Evolutionary conservation across 1,140 invertebrate genomes (phyloP).

Genomic region (Asobara japonica): DNA sequence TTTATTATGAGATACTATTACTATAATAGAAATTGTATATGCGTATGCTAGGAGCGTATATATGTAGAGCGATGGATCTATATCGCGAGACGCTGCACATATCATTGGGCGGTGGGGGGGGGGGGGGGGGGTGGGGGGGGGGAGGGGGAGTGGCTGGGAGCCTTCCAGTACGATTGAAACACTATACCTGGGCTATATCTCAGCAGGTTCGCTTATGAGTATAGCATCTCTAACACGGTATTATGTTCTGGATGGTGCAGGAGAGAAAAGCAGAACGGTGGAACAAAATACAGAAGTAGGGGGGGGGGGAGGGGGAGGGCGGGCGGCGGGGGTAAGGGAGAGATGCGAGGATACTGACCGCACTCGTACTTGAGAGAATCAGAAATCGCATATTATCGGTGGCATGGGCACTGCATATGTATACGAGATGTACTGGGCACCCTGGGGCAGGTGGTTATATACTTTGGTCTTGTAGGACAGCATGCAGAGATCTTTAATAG

Average conservation of each 20-base stretch:
- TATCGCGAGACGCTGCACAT: constrained; percentile 32
- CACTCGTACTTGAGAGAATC: neutral
- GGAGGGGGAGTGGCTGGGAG: constrained; percentile 9
- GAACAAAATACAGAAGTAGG: neutral
- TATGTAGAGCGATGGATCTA: constrained; percentile 1
- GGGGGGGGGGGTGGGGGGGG: too few relatives aligned
- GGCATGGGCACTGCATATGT: constrained; percentile 3
- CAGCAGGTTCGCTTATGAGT: constrained; percentile 63
- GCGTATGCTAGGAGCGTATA: neutral
- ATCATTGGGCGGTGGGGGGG: too few relatives aligned
- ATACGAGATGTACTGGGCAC: neutral
- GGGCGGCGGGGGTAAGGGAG: too few relatives aligned
- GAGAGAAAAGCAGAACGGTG: neutral
- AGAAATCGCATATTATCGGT: constrained; percentile 15
- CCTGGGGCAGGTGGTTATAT: neutral
- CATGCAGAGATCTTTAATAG: neutral
- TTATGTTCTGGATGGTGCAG: constrained; percentile 6
- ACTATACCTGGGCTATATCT: constrained; percentile 64
- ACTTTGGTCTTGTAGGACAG: neutral
- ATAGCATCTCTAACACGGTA: constrained; percentile 40
- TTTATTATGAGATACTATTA: too few relatives aligned
- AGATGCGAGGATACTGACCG: constrained; percentile 9
- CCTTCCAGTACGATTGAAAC: constrained; percentile 57
- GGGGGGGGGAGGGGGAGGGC: neutral
- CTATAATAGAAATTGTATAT: constrained; percentile 6